Evolutionary conservation across 1,140 invertebrate genomes (phyloP).

Genomic region (Saccostrea glomerata): DNA sequence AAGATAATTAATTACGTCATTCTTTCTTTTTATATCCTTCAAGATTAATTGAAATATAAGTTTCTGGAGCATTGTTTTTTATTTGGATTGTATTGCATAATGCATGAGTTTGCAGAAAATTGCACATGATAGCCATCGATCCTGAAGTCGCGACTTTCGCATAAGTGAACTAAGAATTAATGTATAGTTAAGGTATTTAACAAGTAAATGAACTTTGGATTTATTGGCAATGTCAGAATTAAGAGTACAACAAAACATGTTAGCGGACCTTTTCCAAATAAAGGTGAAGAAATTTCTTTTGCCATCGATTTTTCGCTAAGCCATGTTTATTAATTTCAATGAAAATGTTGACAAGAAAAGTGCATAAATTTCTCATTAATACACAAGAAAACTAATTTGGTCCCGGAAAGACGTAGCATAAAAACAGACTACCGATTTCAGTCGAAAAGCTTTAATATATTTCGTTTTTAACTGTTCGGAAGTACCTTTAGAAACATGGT

Average conservation of each 20-base stretch:
- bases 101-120: too few species aligned
- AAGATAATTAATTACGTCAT: too few species aligned
- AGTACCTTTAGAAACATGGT: background rate
- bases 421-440: background rate
- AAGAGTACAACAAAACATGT: background rate
- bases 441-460: background rate
- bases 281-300: background rate
- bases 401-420: background rate
- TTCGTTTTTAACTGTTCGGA: background rate
- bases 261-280: background rate
- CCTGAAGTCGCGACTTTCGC: background rate
- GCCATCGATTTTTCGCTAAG: background rate
- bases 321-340: slow-evolving; percentile 19
- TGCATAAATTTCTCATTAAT: slow-evolving; percentile 33
- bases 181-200: background rate
- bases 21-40: too few species aligned
- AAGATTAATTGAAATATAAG: too few species aligned
- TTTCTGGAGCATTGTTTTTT: too few species aligned
- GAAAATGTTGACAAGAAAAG: background rate
- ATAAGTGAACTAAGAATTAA: background rate
- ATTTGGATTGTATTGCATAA: too few species aligned
- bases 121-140: background rate
- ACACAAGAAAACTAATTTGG: background rate
- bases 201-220: background rate
- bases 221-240: background rate